These are phyloP conservation scores for Cyanoderma ruficeps DNA, from an alignment of 2,113 vertebrate genomes.

Conservation along the genomic window DNA sequence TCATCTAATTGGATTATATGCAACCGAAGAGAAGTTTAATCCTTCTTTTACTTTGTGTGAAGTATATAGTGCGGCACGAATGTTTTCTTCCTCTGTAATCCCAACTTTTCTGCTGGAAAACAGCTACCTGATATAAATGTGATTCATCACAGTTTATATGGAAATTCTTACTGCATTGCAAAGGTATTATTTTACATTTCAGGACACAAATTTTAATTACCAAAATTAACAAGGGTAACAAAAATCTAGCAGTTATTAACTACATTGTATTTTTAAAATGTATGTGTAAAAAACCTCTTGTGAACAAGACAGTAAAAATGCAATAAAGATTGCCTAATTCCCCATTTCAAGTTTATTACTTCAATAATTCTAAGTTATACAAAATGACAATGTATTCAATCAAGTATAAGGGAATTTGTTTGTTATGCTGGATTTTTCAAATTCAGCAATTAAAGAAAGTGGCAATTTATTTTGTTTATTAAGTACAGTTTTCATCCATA, in stretches of 20 bases:
- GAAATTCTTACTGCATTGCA: not conserved
- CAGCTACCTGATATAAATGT: not conserved
- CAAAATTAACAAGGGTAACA: constrained; percentile 20
- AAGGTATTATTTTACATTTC: not conserved
- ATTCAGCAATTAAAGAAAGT: constrained; percentile 9
- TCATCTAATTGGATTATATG: not conserved
- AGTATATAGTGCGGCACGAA: not conserved
- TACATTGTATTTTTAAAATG: not conserved
- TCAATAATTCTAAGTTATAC: constrained; percentile 35
- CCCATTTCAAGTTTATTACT: constrained; percentile 12
- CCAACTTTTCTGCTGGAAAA: not conserved
- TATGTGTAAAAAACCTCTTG: not conserved
- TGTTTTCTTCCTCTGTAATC: not conserved
- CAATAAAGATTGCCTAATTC: constrained; percentile 35
- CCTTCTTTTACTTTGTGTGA: not conserved
- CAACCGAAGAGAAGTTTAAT: not conserved
- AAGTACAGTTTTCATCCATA: not conserved
- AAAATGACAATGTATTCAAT: constrained; percentile 17
- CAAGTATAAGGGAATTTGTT: not conserved
- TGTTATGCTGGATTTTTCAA: not conserved
- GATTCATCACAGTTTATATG: not conserved
- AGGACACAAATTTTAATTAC: constrained; percentile 28
- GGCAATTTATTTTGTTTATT: not conserved
- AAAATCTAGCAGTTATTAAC: constrained; percentile 8
- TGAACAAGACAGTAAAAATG: not conserved